Conservation (phyloP, 53 echinoderm and acorn worm species). For the Echinometra lucunter region DNA sequence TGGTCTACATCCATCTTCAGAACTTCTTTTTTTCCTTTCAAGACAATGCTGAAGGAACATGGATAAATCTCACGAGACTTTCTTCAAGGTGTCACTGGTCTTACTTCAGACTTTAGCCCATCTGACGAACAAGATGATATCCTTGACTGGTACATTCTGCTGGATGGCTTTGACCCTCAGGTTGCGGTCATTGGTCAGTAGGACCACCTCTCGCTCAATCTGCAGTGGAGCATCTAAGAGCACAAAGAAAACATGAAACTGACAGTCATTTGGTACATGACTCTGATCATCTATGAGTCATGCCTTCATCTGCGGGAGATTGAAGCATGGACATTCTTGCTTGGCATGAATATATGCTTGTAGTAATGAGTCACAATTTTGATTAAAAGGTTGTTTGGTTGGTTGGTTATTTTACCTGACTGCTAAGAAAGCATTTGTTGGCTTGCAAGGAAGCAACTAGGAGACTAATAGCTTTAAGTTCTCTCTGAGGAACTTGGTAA, state of each 20-base stretch:
- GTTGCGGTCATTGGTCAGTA: conserved; percentile 96
- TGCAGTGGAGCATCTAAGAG: conserved; percentile 86
- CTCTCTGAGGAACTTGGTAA: too few relatives aligned
- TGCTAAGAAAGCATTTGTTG: too few relatives aligned
- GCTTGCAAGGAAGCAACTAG: too few relatives aligned
- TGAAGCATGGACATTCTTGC: not conserved
- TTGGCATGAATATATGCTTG: not conserved
- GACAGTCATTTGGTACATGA: not conserved
- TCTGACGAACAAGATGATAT: conserved; percentile 78
- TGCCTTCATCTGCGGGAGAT: too few relatives aligned
- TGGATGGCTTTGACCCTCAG: conserved; percentile 93
- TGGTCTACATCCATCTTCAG: not conserved
- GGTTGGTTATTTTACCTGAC: too few relatives aligned
- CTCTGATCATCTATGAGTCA: not conserved
- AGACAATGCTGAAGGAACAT: not conserved
- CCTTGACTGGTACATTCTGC: conserved; percentile 95
- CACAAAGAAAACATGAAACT: not conserved
- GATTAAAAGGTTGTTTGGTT: too few relatives aligned
- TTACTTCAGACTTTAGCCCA: conserved; percentile 91
- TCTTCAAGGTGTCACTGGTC: not conserved
- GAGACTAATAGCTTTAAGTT: too few relatives aligned
- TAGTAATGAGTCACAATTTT: too few relatives aligned
- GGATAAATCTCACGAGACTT: not conserved
- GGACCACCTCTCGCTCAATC: conserved; percentile 89
- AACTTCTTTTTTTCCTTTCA: not conserved